Base-by-base conservation (phyloP, 2,888 invertebrate species). In the Trisateles emortualis region DNA sequence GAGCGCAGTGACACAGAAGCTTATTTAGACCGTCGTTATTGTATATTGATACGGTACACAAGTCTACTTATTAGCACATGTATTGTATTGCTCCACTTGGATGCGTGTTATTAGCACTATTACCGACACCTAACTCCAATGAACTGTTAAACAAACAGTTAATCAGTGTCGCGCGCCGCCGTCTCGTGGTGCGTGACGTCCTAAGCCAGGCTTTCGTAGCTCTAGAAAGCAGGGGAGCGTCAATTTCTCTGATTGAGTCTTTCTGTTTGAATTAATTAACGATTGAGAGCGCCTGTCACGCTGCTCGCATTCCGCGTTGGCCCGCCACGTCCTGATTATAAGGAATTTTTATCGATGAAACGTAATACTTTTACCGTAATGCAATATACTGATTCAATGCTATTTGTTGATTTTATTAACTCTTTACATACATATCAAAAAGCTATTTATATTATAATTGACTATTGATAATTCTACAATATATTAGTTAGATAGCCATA, bases 171-270 rank as follows among this genome's bases (percentile, higher is more conserved):
- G 73, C 68, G 73, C 68, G 72, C 68, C 64, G 56, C 60, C 56
- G 64, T 56, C 69, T 74, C 64, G 48, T 74, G 71, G 76, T 84
- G 89, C 90, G 88, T 90, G 86, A 87, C 86, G 81, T 86, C 81
- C 84, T 78, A 76, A 75, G 65, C 69, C 72, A 74, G 80, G 79
- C 85, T 82, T 83, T 86, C 84, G 79, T 85, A 76, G 74, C 65
- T n/a, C n/a, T 89, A 90, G 92, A 92, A 92, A 92, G 91, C 88
- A 83, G 84, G 75, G 76, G 75, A 84, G 79, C 87, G 74, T 86
- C 81, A 90, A 86, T 92, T 89, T 90, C 90, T 92, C 88, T 88
- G 88, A 90, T 90, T 89, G 88, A 87, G 85, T 86, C 78, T 89
- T 84, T 87, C 83, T 88, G 86, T 88, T 86, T 86, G 90, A 87